Percentiles rank a stretch among this genome's conserved stretches.
These are phyloP conservation scores for Perodicticus potto DNA, from an alignment of 2,797 vertebrate species.

Conservation along the genomic window DNA sequence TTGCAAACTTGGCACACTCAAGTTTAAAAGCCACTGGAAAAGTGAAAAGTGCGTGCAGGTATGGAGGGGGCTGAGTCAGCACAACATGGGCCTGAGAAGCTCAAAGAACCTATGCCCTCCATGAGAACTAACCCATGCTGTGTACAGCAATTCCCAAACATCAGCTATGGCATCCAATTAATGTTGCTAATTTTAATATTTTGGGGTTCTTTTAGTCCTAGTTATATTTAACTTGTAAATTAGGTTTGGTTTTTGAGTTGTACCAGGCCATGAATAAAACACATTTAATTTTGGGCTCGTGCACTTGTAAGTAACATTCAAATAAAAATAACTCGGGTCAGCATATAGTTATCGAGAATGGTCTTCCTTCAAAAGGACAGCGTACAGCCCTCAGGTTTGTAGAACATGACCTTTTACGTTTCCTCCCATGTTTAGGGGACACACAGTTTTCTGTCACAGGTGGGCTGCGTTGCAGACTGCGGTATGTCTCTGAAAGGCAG, in stretches of 20 bases:
- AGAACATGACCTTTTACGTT: neutral
- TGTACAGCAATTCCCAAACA: rapidly evolving
- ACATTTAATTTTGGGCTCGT: neutral
- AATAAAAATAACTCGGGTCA: neutral
- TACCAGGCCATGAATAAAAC: neutral
- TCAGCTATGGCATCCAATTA: rapidly evolving
- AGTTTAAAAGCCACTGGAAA: neutral
- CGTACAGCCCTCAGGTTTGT: neutral
- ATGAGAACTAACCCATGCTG: rapidly evolving
- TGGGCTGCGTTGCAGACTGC: neutral
- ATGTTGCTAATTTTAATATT: neutral
- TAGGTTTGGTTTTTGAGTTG: neutral
- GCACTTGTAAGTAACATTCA: neutral
- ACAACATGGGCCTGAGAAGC: rapidly evolving
- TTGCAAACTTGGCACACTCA: too few species aligned
- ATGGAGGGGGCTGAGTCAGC: rapidly evolving
- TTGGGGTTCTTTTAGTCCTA: neutral
- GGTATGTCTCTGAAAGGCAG: neutral
- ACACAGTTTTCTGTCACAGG: neutral
- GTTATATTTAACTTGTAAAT: neutral
- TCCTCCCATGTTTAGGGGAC: neutral
- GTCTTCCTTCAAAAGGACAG: neutral
- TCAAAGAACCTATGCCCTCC: too few species aligned
- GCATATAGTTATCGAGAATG: neutral
- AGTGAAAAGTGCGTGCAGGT: neutral